Conservation (phyloP, 2,888 invertebrate species). For the Ormyrus thymus region DNA sequence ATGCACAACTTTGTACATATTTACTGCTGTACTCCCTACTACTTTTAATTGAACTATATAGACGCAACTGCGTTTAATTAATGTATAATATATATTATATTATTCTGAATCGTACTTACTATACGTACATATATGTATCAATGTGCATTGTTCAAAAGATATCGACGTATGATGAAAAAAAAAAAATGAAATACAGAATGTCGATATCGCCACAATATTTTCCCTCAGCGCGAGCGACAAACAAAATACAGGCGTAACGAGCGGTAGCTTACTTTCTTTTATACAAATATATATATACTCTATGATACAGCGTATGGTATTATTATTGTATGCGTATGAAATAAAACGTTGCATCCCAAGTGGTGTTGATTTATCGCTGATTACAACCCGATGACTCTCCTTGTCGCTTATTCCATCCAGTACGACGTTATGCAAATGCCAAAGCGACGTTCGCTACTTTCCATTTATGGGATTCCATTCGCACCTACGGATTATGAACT, state of each 20-base stretch:
- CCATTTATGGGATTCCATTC: slow-evolving; percentile 21
- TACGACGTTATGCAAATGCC: slow-evolving; percentile 28
- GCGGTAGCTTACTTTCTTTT: slow-evolving; percentile 46
- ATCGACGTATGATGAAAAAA: slow-evolving; percentile 13
- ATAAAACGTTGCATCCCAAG: slow-evolving; percentile 53
- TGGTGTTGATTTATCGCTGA: slow-evolving; percentile 47
- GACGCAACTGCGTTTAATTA: slow-evolving; percentile 10
- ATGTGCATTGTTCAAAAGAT: slow-evolving; percentile 34
- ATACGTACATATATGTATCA: slow-evolving; percentile 32
- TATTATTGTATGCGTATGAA: slow-evolving; percentile 44
- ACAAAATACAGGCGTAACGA: slow-evolving; percentile 12
- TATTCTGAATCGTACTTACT: slow-evolving; percentile 19
- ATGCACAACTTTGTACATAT: slow-evolving; percentile 35
- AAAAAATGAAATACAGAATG: slow-evolving; percentile 2
- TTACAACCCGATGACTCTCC: slow-evolving; percentile 24
- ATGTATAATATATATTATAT: slow-evolving; percentile 24
- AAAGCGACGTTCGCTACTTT: slow-evolving; percentile 10
- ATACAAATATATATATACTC: slow-evolving; percentile 37
- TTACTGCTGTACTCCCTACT: slow-evolving; percentile 9
- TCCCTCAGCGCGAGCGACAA: background rate
- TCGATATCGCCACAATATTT: slow-evolving; percentile 22
- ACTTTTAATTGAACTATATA: slow-evolving; percentile 17
- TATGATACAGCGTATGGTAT: slow-evolving; percentile 32
- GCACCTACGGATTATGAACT: slow-evolving; percentile 34
- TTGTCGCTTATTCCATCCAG: background rate